Percentiles rank a stretch among this genome's conserved stretches.
Evolutionary conservation across 2,113 vertebrate genomes (phyloP).

Genomic region (Mola mola): DNA sequence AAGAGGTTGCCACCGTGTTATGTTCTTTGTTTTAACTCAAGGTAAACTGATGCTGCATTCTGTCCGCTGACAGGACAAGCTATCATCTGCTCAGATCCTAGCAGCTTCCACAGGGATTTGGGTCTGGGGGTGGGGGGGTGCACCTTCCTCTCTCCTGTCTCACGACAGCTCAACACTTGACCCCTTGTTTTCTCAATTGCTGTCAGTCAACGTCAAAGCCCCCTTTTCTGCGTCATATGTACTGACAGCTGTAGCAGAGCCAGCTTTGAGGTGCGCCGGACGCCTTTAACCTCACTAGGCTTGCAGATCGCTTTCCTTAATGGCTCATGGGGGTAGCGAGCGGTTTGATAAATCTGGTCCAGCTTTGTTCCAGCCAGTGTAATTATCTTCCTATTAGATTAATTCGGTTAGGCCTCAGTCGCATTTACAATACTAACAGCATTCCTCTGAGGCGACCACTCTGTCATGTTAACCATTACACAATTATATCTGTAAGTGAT

Average conservation of each 20-base stretch:
- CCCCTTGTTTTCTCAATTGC: constrained; percentile 65
- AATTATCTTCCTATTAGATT: constrained; percentile 84
- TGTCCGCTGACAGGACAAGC: no score
- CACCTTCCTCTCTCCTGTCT: constrained; percentile 39
- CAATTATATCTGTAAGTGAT: constrained; percentile 73
- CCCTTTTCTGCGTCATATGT: constrained; percentile 45
- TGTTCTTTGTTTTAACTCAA: no score
- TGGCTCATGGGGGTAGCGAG: constrained; percentile 40
- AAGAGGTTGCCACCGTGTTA: no score
- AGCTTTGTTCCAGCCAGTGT: constrained; percentile 71
- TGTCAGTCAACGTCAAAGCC: constrained; percentile 67
- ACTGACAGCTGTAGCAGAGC: constrained; percentile 55
- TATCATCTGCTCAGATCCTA: constrained; percentile 35
- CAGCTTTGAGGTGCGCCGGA: constrained; percentile 47
- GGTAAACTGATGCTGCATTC: no score
- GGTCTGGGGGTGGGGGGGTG: constrained; percentile 20
- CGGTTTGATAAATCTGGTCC: constrained; percentile 76
- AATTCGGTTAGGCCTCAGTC: constrained; percentile 77
- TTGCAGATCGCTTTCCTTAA: constrained; percentile 43
- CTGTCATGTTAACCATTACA: constrained; percentile 80
- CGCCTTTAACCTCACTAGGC: constrained; percentile 55
- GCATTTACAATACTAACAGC: constrained; percentile 74
- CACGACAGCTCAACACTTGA: constrained; percentile 56
- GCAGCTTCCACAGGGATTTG: constrained; percentile 54
- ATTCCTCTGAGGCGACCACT: constrained; percentile 75